Evolutionary conservation across 2,113 vertebrate species (phyloP), one percentile per base, ranked within the genome.

Genomic region (Xenopus borealis): DNA sequence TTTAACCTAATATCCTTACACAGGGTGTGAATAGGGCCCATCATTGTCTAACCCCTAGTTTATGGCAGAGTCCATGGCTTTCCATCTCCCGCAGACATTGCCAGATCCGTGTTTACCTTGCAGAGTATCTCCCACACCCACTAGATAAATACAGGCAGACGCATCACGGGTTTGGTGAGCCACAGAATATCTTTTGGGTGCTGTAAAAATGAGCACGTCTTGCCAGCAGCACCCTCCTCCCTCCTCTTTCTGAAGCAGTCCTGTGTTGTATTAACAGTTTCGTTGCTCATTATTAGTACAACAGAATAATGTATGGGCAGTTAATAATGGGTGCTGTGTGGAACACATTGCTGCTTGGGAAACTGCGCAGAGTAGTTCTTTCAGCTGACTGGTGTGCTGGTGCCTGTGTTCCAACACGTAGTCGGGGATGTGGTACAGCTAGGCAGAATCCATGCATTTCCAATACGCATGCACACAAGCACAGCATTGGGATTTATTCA

Each of bases 21-120:
- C 55, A 33, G 62, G 52, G 52, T 52, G 47, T 19, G 50, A 68
- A 68, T 16, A 0, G 17, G 19, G 40, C 20, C 45, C 13, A 19
- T 67, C 69, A 46, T 47, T 16, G 9, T 47, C 20, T 62, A 23
- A 62, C 61, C 20, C 72, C 59, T 47, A 7, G 63, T n/a, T 18
- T n/a, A 62, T 66, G 30, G 18, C 33, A 40, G 13, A 53, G 71
- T 65, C 71, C 55, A 18, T 18, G 63, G 63, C 23, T 66, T 73
- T 57, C 64, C 20, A 27, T 64, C 58, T 52, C 74, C 74, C 59
- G 62, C 59, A 68, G 40, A 67, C 64, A 59, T 61, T 67, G 40
- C 17, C 72, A 68, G 72, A 69, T 76, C 74, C 66, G 58, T 69
- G 58, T 76, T 76, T 76, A 68, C 66, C 57, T 59, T 58, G 44